phyloP scores from a whole-genome alignment of 35 echinoderm and acorn worm species.

The Acanthaster planci region DNA sequence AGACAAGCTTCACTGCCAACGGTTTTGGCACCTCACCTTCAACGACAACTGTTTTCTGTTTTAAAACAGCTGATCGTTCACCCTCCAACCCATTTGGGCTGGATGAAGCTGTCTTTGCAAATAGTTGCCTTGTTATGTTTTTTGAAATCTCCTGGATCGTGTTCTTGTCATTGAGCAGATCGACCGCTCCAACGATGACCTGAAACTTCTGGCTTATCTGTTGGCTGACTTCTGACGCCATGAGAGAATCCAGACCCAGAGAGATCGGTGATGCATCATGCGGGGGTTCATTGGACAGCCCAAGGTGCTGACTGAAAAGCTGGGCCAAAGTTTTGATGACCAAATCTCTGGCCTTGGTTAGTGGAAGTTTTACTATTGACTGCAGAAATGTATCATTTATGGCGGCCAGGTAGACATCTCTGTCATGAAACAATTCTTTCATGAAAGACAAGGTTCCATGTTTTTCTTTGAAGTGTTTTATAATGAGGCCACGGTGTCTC shows the following conservation, averaged over 20 bases:
- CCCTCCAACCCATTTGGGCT: background rate
- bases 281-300: background rate
- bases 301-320: conserved; percentile 20
- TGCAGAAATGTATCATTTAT: background rate
- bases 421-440: conserved; percentile 17
- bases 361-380: background rate
- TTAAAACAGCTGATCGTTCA: background rate
- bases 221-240: conserved; percentile 31
- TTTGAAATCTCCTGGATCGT: conserved; percentile 5
- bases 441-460: conserved; percentile 34
- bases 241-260: conserved; percentile 41
- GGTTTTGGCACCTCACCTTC: background rate
- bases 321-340: conserved; percentile 5
- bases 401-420: background rate
- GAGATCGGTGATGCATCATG: conserved; percentile 10
- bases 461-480: background rate
- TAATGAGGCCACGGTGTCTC: background rate
- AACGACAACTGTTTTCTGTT: background rate
- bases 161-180: conserved; percentile 28
- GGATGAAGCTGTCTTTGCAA: background rate
- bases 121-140: background rate
- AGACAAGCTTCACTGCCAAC: conserved; percentile 18
- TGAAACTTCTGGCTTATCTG: conserved; percentile 6
- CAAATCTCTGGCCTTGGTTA: background rate
- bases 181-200: conserved; percentile 6